Conservation (phyloP, 1,140 invertebrate genomes). For the Leptestheria dahalacensis region DNA sequence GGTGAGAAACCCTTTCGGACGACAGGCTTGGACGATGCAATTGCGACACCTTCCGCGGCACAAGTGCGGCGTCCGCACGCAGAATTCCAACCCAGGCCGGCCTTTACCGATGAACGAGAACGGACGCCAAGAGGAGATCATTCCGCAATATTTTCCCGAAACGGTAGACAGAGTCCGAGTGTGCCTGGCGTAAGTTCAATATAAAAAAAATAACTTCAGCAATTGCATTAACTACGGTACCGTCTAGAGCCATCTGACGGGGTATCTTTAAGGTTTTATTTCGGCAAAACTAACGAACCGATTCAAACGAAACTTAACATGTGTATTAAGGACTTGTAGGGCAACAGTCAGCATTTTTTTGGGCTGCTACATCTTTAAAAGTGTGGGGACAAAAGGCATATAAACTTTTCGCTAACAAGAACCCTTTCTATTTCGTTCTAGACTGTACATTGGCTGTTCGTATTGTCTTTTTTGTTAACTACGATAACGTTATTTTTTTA, state of each 20-base stretch:
- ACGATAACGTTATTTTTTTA: constrained; percentile 11
- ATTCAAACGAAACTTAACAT: no score
- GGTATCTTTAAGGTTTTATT: no score
- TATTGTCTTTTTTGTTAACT: constrained; percentile 15
- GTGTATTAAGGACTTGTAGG: no score
- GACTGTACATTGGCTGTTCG: no score
- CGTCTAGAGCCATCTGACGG: no score
- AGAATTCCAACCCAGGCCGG: constrained; percentile 53
- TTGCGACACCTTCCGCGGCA: constrained; percentile 62
- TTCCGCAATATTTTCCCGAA: constrained; percentile 66
- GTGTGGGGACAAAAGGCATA: no score
- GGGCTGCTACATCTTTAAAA: no score
- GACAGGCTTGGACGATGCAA: constrained; percentile 88
- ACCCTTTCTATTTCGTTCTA: no score
- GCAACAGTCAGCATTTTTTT: no score
- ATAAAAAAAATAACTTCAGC: constrained; percentile 10
- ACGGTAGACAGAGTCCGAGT: constrained; percentile 59
- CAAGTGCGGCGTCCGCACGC: constrained; percentile 50
- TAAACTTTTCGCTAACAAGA: no score
- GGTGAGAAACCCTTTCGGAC: constrained; percentile 77
- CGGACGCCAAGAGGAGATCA: constrained; percentile 40
- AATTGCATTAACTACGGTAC: no score
- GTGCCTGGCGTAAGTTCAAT: constrained; percentile 57
- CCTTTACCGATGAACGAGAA: constrained; percentile 60
- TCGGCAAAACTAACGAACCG: no score